A percentile compares a stretch with the other conserved stretches of the same genome.
Evolutionary conservation across 92 coral and sea anemone genomes (phyloP).

Genomic region (Nematostella vectensis): DNA sequence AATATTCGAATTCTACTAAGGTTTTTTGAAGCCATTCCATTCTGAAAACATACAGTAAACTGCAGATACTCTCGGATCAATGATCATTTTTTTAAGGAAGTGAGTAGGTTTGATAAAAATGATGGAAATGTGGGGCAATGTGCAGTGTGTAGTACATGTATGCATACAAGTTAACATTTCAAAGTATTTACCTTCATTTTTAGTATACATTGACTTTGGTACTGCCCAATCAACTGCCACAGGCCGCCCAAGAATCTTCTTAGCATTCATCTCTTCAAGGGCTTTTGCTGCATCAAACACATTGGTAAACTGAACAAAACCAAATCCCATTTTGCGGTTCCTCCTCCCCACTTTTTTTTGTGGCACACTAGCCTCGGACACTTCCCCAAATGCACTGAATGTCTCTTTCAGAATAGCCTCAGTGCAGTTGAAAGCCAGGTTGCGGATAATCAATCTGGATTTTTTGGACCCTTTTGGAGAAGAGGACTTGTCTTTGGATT

Average conservation of each 20-base stretch:
- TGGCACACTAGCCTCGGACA: conserved; percentile 59
- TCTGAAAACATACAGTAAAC: too few relatives aligned
- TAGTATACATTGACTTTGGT: too few relatives aligned
- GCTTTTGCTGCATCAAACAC: conserved; percentile 94
- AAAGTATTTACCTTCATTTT: too few relatives aligned
- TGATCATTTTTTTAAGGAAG: too few relatives aligned
- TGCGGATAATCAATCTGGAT: conserved; percentile 76
- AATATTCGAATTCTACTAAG: too few relatives aligned
- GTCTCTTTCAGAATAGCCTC: conserved; percentile 49
- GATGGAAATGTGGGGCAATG: too few relatives aligned
- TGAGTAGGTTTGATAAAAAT: too few relatives aligned
- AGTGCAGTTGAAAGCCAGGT: conserved; percentile 79
- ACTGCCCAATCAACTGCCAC: conserved; percentile 95
- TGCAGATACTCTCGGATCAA: too few relatives aligned
- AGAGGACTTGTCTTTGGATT: conserved; percentile 52
- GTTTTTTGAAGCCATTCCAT: too few relatives aligned
- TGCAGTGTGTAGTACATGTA: too few relatives aligned
- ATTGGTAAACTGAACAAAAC: conserved; percentile 81
- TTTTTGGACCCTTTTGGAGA: conserved; percentile 55
- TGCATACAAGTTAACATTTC: too few relatives aligned
- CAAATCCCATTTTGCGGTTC: conserved; percentile 72
- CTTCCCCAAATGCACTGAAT: conserved; percentile 66
- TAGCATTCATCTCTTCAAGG: conserved; percentile 62
- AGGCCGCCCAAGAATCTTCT: conserved; percentile 77
- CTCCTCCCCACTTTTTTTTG: conserved; percentile 50